Evolutionary conservation across 2,888 invertebrate species (phyloP).

Genomic region (Himalopsyche japonica): DNA sequence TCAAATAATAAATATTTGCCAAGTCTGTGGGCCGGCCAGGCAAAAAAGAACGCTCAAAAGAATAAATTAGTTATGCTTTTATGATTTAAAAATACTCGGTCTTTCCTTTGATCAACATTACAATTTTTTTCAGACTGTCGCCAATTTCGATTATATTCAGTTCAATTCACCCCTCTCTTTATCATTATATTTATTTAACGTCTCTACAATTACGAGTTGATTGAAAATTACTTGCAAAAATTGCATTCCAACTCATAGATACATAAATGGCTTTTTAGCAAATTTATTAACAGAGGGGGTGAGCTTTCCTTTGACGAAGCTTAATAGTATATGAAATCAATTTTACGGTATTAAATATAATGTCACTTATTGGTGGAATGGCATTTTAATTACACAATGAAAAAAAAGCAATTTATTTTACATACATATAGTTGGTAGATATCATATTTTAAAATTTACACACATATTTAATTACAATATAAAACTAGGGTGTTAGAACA

Average conservation of each 20-base stretch:
- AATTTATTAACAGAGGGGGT: background rate
- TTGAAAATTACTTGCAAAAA: constrained; percentile 32
- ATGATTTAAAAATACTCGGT: background rate
- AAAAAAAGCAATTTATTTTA: no score
- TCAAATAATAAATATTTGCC: background rate
- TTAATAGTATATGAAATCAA: no score
- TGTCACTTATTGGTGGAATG: no score
- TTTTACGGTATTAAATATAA: no score
- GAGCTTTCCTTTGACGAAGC: no score
- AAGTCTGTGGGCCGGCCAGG: background rate
- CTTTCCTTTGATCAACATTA: constrained; percentile 18
- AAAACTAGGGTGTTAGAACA: no score
- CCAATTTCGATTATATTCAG: constrained; percentile 6
- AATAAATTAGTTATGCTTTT: background rate
- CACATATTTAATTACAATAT: no score
- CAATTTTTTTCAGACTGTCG: constrained; percentile 12
- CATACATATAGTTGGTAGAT: no score
- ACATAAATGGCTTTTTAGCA: background rate
- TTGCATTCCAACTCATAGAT: background rate
- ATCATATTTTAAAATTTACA: no score
- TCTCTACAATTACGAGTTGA: constrained; percentile 26
- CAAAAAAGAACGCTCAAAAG: background rate
- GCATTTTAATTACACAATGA: no score
- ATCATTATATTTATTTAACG: background rate
- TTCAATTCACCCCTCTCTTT: background rate